Evolutionary conservation across 2,888 invertebrate species (phyloP).

Genomic region (Amiota minor): DNA sequence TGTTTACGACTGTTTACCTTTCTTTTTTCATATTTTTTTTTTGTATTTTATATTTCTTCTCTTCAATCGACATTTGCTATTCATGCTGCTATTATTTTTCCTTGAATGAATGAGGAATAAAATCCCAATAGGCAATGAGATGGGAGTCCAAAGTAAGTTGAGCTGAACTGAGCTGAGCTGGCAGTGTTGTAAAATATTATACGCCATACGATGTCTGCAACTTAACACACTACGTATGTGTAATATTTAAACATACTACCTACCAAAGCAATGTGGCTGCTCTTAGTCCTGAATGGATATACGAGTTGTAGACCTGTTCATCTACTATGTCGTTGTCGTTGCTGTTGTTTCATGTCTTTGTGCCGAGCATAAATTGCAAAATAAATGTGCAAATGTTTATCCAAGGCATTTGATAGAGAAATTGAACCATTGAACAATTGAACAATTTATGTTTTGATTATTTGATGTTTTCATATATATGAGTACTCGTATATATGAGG

Average conservation of each 20-base stretch:
- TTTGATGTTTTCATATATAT: conserved; percentile 49
- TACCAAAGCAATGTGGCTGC: background rate
- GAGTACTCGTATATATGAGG: background rate
- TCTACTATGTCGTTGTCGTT: conserved; percentile 9
- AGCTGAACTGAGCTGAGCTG: background rate
- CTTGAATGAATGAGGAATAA: conserved; percentile 31
- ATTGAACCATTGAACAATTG: conserved; percentile 42
- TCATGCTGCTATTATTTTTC: conserved; percentile 19
- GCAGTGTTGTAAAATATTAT: conserved; percentile 35
- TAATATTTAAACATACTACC: conserved; percentile 24
- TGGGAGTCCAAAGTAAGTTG: no score
- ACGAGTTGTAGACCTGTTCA: background rate
- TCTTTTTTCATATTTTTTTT: conserved; percentile 26
- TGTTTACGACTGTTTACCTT: conserved; percentile 49
- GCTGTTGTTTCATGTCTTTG: background rate
- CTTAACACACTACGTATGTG: conserved; percentile 37
- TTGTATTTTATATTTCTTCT: no score
- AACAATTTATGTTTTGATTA: conserved; percentile 59
- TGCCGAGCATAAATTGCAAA: conserved; percentile 50
- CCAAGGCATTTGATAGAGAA: conserved; percentile 44
- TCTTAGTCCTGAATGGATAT: no score
- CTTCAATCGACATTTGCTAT: conserved; percentile 33
- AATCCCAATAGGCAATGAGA: background rate
- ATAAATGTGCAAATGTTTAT: conserved; percentile 47
- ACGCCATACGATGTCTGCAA: conserved; percentile 23